Conservation (phyloP, 2,113 vertebrate genomes). For the Urocynchramus pylzowi region DNA sequence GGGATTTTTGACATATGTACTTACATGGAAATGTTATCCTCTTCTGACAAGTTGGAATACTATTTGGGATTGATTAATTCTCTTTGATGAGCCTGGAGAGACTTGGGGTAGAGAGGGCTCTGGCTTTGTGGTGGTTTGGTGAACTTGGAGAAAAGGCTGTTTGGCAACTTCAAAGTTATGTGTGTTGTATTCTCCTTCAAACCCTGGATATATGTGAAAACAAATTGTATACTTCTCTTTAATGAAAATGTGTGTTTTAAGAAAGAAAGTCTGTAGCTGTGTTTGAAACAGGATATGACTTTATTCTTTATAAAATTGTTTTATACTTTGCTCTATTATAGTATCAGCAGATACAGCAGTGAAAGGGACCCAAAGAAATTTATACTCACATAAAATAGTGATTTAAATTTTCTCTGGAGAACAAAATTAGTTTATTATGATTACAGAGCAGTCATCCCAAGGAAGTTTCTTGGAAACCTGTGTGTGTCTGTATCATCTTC, state of each 20-base stretch:
- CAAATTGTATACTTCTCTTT: neutral
- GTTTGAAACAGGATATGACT: neutral
- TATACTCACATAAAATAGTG: neutral
- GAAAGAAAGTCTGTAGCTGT: neutral
- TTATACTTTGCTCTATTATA: constrained; percentile 20
- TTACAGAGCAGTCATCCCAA: constrained; percentile 5
- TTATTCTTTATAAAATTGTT: neutral
- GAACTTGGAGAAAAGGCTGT: constrained; percentile 28
- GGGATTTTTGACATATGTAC: constrained; percentile 47
- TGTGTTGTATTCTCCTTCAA: constrained; percentile 15
- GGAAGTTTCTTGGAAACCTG: constrained; percentile 52
- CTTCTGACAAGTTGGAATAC: constrained; percentile 52
- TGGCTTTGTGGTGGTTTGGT: constrained; percentile 37
- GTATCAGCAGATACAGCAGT: neutral
- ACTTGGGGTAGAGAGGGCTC: neutral
- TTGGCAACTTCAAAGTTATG: constrained; percentile 54
- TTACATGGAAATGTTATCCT: constrained; percentile 54
- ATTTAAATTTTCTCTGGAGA: constrained; percentile 4
- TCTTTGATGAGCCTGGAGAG: constrained; percentile 59
- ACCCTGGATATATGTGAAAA: neutral
- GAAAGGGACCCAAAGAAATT: constrained; percentile 24
- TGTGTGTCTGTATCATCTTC: constrained; percentile 66
- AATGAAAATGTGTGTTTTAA: constrained; percentile 21
- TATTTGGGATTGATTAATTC: constrained; percentile 65
- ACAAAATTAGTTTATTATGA: constrained; percentile 15